Evolutionary conservation across 2,797 vertebrate species (phyloP), one percentile per base, ranked within the genome.

Genomic region (Sebastes ruberrimus): DNA sequence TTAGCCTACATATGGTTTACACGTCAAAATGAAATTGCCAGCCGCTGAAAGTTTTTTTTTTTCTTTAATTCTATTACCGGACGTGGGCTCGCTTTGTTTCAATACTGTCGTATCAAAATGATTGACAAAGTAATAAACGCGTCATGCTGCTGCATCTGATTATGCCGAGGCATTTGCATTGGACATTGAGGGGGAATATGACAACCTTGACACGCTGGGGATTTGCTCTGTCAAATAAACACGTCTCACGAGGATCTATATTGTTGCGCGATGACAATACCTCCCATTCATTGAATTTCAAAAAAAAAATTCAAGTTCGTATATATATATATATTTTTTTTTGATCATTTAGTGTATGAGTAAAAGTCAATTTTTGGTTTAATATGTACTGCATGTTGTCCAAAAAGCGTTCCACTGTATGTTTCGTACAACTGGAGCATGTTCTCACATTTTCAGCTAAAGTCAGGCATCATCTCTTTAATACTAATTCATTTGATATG

Each of bases 91-190:
- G 89, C 86, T 95, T 94, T 94, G 91, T 94, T 93, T 93, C 89
- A 88, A 80, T 87, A 80, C 88, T 88, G 90, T 94, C 91, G 89
- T 75, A 87, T 92, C 88, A 89, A 83, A 78, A 93, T 95, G 94
- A 95, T 93, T 94, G 94, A 94, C 94, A 95, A 94, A 93, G 94
- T 94, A 93, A 94, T 95, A 94, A 95, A 94, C 89, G 88, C 91
- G 89, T 90, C 92, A 91, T 90, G 94, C 92, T 93, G 94, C 87
- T 93, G 91, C 90, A 92, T 93, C 89, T 94, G 92, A 94, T 94
- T 92, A 93, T 67, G 86, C 66, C 28, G 77, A 85, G 38, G 76
- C 84, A 94, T 94, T 94, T 94, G 93, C 93, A 94, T 95, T 85
- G 92, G 91, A 91, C 91, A 89, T 87, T 86, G 91, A 88, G 89